A percentile compares a stretch with the other conserved stretches of the same genome.
These are phyloP conservation scores for Parus major DNA, from an alignment of 2,113 vertebrate species.

Conservation along the genomic window DNA sequence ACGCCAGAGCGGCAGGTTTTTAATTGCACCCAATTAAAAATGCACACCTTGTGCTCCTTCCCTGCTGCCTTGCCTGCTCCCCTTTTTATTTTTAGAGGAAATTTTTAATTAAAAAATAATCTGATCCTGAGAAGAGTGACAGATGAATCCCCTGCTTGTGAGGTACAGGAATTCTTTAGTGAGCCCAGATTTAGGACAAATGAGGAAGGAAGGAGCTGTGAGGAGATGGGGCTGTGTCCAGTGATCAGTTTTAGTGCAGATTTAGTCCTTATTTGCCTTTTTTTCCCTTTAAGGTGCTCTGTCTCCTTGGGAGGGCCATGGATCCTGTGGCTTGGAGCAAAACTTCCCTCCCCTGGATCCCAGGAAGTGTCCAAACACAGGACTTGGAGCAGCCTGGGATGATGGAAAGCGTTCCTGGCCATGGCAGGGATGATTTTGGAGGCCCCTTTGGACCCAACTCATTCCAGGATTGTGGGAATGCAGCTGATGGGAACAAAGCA, in stretches of 20 bases:
- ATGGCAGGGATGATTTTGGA: not conserved
- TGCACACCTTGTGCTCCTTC: conserved; percentile 16
- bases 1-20: conserved; percentile 46
- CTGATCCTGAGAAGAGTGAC: conserved; percentile 43
- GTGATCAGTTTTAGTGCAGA: rapidly evolving
- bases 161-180: not conserved
- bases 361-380: rapidly evolving
- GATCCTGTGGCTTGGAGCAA: not conserved
- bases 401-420: not conserved
- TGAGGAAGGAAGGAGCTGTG: not conserved
- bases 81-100: conserved; percentile 8
- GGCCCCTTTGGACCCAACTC: not conserved
- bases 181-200: not conserved
- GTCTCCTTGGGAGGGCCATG: not conserved
- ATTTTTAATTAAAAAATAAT: conserved; percentile 73
- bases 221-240: not conserved
- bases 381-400: not conserved
- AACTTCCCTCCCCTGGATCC: not conserved
- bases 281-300: not conserved
- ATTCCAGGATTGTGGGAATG: not conserved
- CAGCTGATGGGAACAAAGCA: not conserved
- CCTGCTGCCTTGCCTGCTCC: not conserved
- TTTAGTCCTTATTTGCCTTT: not conserved
- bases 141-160: not conserved
- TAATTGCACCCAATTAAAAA: conserved; percentile 74